phyloP scores from a whole-genome alignment of 2,113 vertebrate species.

The Tinamus guttatus region DNA sequence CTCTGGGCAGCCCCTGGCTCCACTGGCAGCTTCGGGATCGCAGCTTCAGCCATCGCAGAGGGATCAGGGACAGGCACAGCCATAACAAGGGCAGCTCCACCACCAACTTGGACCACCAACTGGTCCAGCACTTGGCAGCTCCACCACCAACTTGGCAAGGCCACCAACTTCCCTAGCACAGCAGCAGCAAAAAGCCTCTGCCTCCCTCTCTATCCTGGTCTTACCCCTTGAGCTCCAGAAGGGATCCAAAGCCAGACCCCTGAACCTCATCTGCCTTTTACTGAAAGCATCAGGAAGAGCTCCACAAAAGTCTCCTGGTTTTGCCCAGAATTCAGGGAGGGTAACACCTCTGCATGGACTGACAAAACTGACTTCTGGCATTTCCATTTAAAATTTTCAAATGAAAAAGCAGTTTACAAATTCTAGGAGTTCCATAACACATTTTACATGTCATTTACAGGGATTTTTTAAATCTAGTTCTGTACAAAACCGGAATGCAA shows the following conservation, averaged over 20 bases:
- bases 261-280: not conserved
- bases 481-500: not conserved
- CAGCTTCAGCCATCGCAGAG: not conserved
- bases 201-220: not conserved
- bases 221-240: not conserved
- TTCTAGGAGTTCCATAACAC: not conserved
- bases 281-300: not conserved
- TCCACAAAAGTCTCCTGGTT: too few species aligned
- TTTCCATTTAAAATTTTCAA: not conserved
- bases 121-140: not conserved
- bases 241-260: not conserved
- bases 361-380: not conserved
- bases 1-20: not conserved
- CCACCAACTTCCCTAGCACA: not conserved
- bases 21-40: not conserved
- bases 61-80: not conserved
- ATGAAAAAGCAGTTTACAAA: not conserved
- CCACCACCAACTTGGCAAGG: not conserved
- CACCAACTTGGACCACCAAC: not conserved
- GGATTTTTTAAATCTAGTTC: not conserved
- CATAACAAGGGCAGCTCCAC: not conserved
- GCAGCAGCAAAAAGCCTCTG: not conserved
- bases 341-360: not conserved
- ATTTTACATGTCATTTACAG: not conserved
- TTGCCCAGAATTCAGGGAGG: not conserved